These are phyloP conservation scores for Agrotis exclamationis DNA, from an alignment of 2,888 invertebrate genomes.

Conservation along the genomic window DNA sequence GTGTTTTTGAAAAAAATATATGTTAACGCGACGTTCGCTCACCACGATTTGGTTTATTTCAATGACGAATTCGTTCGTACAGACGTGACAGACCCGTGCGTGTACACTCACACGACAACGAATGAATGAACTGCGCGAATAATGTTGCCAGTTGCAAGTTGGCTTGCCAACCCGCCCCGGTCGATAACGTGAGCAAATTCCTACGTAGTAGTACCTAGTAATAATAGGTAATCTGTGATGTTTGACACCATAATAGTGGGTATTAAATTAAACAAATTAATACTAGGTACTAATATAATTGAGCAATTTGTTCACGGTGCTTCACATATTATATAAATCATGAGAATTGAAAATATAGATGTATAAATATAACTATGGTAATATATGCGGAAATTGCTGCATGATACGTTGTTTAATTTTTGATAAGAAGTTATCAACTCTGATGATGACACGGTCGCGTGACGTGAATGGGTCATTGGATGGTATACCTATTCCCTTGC, in stretches of 20 bases:
- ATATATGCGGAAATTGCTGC: conserved; percentile 18
- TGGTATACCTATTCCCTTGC: conserved; percentile 15
- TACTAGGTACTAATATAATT: too few relatives aligned
- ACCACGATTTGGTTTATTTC: conserved; percentile 64
- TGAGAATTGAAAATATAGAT: not conserved
- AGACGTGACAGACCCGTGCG: conserved; percentile 47
- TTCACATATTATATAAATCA: not conserved
- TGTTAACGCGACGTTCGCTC: conserved; percentile 59
- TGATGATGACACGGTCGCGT: conserved; percentile 1
- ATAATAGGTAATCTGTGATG: conserved; percentile 53
- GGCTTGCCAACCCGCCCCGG: conserved; percentile 8
- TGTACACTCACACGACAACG: conserved; percentile 60
- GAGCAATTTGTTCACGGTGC: not conserved
- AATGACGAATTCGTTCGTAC: conserved; percentile 52
- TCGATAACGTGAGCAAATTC: conserved; percentile 45
- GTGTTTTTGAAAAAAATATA: conserved; percentile 38
- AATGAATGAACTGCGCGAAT: conserved; percentile 58
- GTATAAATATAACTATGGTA: too few relatives aligned
- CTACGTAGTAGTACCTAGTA: too few relatives aligned
- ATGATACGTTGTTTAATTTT: conserved; percentile 13
- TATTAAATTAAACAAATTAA: too few relatives aligned
- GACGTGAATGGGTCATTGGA: conserved; percentile 14
- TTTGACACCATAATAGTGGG: too few relatives aligned
- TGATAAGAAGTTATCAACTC: conserved; percentile 7
- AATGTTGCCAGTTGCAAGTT: conserved; percentile 57